Base-by-base conservation (phyloP, 2,888 invertebrate species). In the Odontocerum albicorne region DNA sequence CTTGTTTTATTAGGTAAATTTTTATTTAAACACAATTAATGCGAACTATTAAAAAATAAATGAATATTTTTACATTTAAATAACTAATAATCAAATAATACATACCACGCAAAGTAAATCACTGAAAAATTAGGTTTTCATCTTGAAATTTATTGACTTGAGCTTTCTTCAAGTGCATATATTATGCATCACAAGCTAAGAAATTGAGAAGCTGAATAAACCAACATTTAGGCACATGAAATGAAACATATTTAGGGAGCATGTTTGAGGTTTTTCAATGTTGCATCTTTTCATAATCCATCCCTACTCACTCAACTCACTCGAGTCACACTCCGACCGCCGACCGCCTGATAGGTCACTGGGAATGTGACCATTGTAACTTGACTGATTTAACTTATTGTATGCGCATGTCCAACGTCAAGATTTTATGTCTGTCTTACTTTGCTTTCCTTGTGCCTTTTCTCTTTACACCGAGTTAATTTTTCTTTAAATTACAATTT, bases 371-470 rank as follows among this genome's bases (percentile, higher is more conserved):
- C 27, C 42, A 10, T 15, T 42, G 22, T 27, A 7, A 20, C 42
- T n/a, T 21, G 15, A 12, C 22, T 42, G 42, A 27, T n/a, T n/a
- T 39, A 20, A 44, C 49, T 57, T 33, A 57, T 53, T 53, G 57
- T 39, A 57, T 58, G 58, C 54, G 58, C 58, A 58, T 58, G 58
- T 50, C 49, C n/a, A n/a, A 49, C 43, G 43, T 33, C 50, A 45
- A 35, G 45, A 49, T 42, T 57, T 49, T 45, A 50, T 57, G 57
- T 57, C 57, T n/a, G 52, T 57, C 53, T 57, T 44, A 36, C 45
- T 36, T 49, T 27, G 59, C 59, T 59, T 59, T 59, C 55, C 59
- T 46, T 59, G 55, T 59, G 52, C 59, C 59, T 55, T 38, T 46
- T 45, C 58, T 55, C 42, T 38, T 27, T 33, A n/a, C n/a, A n/a